phyloP scores from a whole-genome alignment of 1,140 invertebrate genomes.

The Penaeus chinensis region DNA sequence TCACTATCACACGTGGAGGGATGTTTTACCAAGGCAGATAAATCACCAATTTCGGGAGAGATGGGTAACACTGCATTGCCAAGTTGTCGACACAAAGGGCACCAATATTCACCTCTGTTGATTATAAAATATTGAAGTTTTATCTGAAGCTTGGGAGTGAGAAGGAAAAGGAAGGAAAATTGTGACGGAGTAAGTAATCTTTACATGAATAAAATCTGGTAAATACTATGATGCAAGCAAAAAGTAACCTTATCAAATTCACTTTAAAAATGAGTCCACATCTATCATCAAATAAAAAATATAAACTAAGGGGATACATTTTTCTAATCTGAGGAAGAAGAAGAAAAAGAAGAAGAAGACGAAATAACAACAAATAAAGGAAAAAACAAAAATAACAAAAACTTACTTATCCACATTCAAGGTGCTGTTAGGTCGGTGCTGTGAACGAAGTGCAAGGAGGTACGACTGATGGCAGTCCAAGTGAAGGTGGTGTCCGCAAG shows the following conservation, averaged over 20 bases:
- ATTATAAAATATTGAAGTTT: slow-evolving; percentile 60
- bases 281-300: no score
- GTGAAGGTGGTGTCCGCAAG: slow-evolving; percentile 95
- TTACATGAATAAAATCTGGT: no score
- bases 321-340: no score
- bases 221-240: no score
- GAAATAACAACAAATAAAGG: not conserved
- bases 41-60: slow-evolving; percentile 81
- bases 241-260: no score
- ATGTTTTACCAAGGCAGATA: slow-evolving; percentile 67
- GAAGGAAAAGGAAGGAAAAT: not conserved
- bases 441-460: slow-evolving; percentile 79
- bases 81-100: slow-evolving; percentile 92
- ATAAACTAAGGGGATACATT: no score
- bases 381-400: not conserved
- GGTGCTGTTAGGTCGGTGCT: slow-evolving; percentile 66
- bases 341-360: no score
- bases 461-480: slow-evolving; percentile 92
- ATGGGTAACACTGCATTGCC: slow-evolving; percentile 93
- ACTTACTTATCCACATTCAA: slow-evolving; percentile 77
- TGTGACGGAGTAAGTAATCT: not conserved
- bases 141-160: not conserved
- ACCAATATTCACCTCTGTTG: slow-evolving; percentile 87
- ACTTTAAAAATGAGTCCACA: no score
- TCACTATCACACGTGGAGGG: slow-evolving; percentile 48